Conservation (phyloP, 2,113 vertebrate genomes). For the Mustelus asterias region DNA sequence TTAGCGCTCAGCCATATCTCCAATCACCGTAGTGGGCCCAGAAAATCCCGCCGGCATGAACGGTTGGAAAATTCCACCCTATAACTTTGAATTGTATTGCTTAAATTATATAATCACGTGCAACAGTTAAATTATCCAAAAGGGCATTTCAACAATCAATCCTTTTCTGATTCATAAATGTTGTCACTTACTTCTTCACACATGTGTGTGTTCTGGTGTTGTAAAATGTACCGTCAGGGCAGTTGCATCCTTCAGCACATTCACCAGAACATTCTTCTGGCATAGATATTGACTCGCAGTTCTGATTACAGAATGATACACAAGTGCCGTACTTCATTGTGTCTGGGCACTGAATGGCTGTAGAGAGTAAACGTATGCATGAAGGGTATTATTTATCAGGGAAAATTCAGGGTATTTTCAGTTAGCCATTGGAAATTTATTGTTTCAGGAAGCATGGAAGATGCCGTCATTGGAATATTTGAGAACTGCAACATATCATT, state of each 20-base stretch:
- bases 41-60: too few relatives aligned
- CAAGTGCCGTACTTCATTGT: constrained; percentile 86
- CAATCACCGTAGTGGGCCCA: too few relatives aligned
- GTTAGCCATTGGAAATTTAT: neutral
- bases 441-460: neutral
- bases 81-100: neutral
- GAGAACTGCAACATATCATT: neutral
- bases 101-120: neutral
- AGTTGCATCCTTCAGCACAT: constrained; percentile 88
- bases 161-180: neutral
- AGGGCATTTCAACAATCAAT: neutral
- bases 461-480: neutral
- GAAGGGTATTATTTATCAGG: too few relatives aligned
- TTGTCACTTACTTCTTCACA: constrained; percentile 58
- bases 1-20: too few relatives aligned
- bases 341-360: constrained; percentile 72
- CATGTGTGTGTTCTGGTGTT: constrained; percentile 68
- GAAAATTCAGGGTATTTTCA: neutral
- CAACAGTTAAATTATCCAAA: neutral
- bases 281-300: constrained; percentile 71
- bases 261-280: constrained; percentile 67
- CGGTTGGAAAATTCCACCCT: too few relatives aligned
- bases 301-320: constrained; percentile 73
- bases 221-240: constrained; percentile 74
- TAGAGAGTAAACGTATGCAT: constrained; percentile 37